phyloP scores from a whole-genome alignment of 2,113 vertebrate genomes.

The Siniperca chuatsi region DNA sequence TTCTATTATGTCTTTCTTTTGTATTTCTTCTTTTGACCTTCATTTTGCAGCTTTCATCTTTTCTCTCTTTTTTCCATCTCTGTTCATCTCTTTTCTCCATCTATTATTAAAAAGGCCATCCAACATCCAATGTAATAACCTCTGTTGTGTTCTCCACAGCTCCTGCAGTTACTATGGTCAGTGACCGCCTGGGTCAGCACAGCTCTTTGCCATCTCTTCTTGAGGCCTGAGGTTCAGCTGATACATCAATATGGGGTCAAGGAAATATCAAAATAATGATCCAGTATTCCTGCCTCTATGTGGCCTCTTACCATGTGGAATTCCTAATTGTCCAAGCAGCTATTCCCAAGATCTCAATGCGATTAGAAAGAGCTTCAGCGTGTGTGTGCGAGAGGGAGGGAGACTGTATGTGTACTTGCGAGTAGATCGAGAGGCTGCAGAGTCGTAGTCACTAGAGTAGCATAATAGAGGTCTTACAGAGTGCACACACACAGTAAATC shows the following conservation, averaged over 20 bases:
- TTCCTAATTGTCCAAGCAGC: constrained; percentile 39
- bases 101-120: neutral
- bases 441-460: constrained; percentile 40
- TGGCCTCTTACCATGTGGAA: constrained; percentile 6
- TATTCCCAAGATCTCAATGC: constrained; percentile 41
- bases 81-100: neutral
- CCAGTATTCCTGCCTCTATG: neutral
- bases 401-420: neutral
- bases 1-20: neutral
- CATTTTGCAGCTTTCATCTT: neutral
- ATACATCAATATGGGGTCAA: constrained; percentile 30
- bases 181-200: constrained; percentile 23
- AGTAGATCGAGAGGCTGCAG: constrained; percentile 20
- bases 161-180: constrained; percentile 42
- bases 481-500: constrained; percentile 64
- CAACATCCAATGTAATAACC: constrained; percentile 7
- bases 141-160: constrained; percentile 40
- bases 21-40: neutral
- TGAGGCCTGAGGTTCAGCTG: constrained; percentile 8
- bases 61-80: neutral
- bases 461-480: constrained; percentile 34
- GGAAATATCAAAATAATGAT: constrained; percentile 35
- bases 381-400: neutral
- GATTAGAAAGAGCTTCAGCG: constrained; percentile 33
- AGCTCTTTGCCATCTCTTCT: constrained; percentile 32